These are phyloP conservation scores for Caerostris darwini DNA, from an alignment of 1,140 invertebrate species.

Conservation along the genomic window DNA sequence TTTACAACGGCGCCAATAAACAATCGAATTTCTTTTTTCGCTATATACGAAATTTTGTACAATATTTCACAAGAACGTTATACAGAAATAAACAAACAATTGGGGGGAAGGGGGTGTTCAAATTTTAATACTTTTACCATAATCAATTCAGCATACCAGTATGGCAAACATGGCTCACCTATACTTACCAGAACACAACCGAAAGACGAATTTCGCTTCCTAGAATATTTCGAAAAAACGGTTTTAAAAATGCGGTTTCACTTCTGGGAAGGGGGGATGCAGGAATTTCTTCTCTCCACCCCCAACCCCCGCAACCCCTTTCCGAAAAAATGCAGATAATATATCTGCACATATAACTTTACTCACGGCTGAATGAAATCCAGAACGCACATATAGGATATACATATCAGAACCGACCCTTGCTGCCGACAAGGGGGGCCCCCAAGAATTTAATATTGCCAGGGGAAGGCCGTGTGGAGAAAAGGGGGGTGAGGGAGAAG, in stretches of 20 bases:
- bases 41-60: no score
- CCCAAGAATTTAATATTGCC: constrained; percentile 63
- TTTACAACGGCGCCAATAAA: no score
- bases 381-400: not conserved
- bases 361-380: not conserved
- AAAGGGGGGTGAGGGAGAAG: not conserved
- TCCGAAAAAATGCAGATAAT: not conserved
- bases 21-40: no score
- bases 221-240: constrained; percentile 3
- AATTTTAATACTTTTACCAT: not conserved
- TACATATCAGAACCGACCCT: constrained; percentile 38
- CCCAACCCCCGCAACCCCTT: no score
- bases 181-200: not conserved
- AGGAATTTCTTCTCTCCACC: not conserved
- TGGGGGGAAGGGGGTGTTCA: no score
- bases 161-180: not conserved
- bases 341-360: not conserved
- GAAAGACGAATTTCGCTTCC: no score
- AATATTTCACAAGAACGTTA: no score
- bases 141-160: not conserved
- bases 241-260: constrained; percentile 14
- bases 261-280: not conserved
- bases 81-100: no score
- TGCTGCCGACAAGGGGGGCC: not conserved
- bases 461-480: not conserved